These are phyloP conservation scores for Chloropsis cyanopogon DNA, from an alignment of 2,113 vertebrate species.

Conservation along the genomic window DNA sequence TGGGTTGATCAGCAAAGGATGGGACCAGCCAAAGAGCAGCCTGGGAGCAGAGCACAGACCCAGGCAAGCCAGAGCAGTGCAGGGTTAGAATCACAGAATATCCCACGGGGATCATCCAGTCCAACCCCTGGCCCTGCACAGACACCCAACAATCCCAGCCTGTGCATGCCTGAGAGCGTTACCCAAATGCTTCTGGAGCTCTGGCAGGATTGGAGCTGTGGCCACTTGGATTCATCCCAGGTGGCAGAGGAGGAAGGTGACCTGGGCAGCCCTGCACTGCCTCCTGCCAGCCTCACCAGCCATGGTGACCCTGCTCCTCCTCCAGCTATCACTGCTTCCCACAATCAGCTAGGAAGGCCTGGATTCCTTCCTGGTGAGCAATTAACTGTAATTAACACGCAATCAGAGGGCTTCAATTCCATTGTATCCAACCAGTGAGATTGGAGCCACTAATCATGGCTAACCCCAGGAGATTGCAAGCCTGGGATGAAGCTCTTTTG, in stretches of 20 bases:
- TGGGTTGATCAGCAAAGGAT: neutral
- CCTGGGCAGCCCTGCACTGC: neutral
- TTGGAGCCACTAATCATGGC: neutral
- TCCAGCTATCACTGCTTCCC: neutral
- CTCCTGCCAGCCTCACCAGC: neutral
- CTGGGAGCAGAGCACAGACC: neutral
- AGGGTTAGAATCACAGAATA: neutral
- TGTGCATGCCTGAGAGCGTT: fast-evolving
- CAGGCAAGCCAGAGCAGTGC: neutral
- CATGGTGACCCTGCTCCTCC: neutral
- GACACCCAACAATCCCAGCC: too few relatives aligned
- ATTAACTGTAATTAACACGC: conserved; percentile 14
- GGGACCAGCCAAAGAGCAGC: neutral
- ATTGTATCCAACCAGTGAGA: neutral
- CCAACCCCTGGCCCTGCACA: neutral
- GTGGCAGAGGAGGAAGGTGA: neutral
- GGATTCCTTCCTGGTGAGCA: neutral
- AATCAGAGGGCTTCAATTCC: neutral
- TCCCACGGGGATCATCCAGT: neutral
- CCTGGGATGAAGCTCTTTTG: neutral
- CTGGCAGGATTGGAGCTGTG: neutral
- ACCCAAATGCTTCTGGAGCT: fast-evolving
- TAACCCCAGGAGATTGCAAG: neutral
- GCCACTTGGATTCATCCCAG: neutral
- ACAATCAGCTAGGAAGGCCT: neutral